phyloP scores from a whole-genome alignment of 1,140 invertebrate genomes.

The Nylanderia fulva region DNA sequence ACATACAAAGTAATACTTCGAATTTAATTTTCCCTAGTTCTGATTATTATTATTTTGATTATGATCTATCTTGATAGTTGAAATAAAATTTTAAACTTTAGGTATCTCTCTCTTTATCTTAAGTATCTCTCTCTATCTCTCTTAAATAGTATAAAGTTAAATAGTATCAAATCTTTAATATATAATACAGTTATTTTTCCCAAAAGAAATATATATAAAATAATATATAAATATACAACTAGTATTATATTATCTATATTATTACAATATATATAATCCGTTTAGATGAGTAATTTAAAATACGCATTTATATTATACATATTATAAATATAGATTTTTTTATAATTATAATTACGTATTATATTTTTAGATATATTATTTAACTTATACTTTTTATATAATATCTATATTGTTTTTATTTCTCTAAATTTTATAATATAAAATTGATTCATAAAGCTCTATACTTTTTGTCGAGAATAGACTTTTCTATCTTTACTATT shows the following conservation, averaged over 20 bases:
- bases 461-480: not conserved
- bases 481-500: not conserved
- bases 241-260: not conserved
- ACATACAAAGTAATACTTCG: constrained; percentile 10
- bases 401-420: not conserved
- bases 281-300: not conserved
- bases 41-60: not conserved
- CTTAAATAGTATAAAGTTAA: too few species aligned
- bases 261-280: not conserved
- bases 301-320: not conserved
- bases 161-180: too few species aligned
- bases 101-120: too few species aligned
- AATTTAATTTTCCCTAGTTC: constrained; percentile 14
- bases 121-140: too few species aligned
- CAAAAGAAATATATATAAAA: not conserved
- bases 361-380: not conserved
- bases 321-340: not conserved
- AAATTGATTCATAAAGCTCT: too few species aligned
- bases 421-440: not conserved
- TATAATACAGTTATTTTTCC: too few species aligned
- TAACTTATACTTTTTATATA: not conserved
- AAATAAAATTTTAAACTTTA: too few species aligned
- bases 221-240: not conserved
- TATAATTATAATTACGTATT: not conserved
- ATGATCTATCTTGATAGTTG: not conserved